phyloP scores from a whole-genome alignment of 2,888 invertebrate genomes.

The Petrolisthes manimaculis region DNA sequence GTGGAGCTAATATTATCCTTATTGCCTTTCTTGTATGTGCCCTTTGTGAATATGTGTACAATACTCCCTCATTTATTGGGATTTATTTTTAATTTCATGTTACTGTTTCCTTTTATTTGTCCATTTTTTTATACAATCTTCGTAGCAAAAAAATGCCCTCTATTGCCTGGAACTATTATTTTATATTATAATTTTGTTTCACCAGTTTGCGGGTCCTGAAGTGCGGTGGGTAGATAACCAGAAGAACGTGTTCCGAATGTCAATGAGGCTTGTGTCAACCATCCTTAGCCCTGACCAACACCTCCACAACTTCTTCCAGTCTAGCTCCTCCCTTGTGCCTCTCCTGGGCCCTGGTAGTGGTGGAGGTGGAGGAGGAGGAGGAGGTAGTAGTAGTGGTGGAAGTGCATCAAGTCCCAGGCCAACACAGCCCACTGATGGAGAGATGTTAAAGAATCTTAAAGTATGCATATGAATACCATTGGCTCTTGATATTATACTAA shows the following conservation, averaged over 20 bases:
- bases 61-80: too few species aligned
- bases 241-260: conserved; percentile 86
- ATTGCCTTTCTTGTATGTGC: too few species aligned
- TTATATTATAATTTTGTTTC: neutral
- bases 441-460: conserved; percentile 59
- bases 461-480: conserved; percentile 20
- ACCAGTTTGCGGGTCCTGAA: conserved; percentile 85
- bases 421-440: conserved; percentile 54
- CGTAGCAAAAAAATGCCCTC: too few species aligned
- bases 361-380: conserved; percentile 27
- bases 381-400: conserved; percentile 11
- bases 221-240: conserved; percentile 94
- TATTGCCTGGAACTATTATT: too few species aligned
- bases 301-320: conserved; percentile 87
- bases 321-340: conserved; percentile 84
- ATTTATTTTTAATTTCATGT: too few species aligned
- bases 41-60: too few species aligned
- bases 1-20: too few species aligned
- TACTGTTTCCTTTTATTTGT: too few species aligned
- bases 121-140: too few species aligned
- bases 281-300: conserved; percentile 90
- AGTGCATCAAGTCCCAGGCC: conserved; percentile 44
- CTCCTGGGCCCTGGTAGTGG: conserved; percentile 23
- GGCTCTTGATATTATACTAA: neutral
- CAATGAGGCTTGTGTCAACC: conserved; percentile 88